Evolutionary conservation across 2,888 invertebrate genomes (phyloP), one percentile per base, ranked within the genome.

Genomic region (Ormia ochracea): DNA sequence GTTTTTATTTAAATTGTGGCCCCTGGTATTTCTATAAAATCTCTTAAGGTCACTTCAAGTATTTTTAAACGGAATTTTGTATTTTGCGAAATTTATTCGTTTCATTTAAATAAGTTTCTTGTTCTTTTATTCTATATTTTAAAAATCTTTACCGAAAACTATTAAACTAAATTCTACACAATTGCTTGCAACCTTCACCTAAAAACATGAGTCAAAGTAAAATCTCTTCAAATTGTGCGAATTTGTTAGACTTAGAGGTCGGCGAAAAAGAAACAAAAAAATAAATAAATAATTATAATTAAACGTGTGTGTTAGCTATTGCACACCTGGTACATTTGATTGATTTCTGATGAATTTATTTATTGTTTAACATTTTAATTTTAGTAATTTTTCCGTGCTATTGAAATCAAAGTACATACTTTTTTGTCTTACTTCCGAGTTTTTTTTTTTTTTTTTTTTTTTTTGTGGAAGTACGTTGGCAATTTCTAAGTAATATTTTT

Each of bases 151-250:
- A 59, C 52, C 59, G 54, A 72, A 63, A 72, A 72, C 54, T 54
- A 66, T 54, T 54, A 59, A 59, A 36, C 5, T 36, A 68, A 54
- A 65, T 31, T 33, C 66, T 50, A 75, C 21, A 58, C 21, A 58
- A 58, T 48, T 48, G 36, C 19, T 48, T 48, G 36, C 19, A 63
- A 76, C 80, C 80, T 80, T 80, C 75, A 80, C 80, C 80, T 43
- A 80, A 75, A 65, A 73, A 33, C 17, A 5, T 2, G 33, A 45
- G 23, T 10, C 17, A 33, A 50, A 19, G 14, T n/a, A 54, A 43
- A 38, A 59, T 31, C 19, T 36, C 7, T 33, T 41, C 31, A 52
- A 68, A 38, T 56, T 12, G 38, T 61, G 54, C 38, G 28, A 76
- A 76, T 69, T 76, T 69, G 23, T 54, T 28, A 31, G 56, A 56